These are phyloP conservation scores for Eubasilissa regina DNA, from an alignment of 1,140 invertebrate species.

Conservation along the genomic window DNA sequence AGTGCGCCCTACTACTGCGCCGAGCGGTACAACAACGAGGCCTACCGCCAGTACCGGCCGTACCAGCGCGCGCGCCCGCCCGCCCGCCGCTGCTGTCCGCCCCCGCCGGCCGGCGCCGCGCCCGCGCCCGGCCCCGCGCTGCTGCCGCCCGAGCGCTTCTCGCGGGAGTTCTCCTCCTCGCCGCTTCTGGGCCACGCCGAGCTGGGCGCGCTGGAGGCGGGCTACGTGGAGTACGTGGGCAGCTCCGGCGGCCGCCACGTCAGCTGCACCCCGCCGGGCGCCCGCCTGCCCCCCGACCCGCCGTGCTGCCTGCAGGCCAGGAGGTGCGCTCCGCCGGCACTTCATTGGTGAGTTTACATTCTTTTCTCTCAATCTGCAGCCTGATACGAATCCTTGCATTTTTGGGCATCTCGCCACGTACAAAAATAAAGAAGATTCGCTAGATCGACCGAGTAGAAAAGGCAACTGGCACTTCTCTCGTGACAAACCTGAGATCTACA, in stretches of 20 bases:
- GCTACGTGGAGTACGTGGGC: slow-evolving; percentile 74
- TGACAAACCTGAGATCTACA: no score
- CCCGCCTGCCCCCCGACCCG: slow-evolving; percentile 67
- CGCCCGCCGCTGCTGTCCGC: slow-evolving; percentile 70
- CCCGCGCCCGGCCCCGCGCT: slow-evolving; percentile 68
- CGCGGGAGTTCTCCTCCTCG: slow-evolving; percentile 68
- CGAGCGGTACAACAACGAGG: slow-evolving; percentile 67
- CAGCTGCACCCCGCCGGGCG: slow-evolving; percentile 73
- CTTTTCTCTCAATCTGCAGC: no score
- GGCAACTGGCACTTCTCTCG: no score
- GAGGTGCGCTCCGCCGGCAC: slow-evolving; percentile 70
- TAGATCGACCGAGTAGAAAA: no score
- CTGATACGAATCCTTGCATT: no score
- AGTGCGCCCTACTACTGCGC: slow-evolving; percentile 70
- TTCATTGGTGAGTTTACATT: slow-evolving; percentile 76
- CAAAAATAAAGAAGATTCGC: no score
- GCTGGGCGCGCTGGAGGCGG: slow-evolving; percentile 64
- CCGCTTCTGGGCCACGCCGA: slow-evolving; percentile 71
- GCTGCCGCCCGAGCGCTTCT: slow-evolving; percentile 62
- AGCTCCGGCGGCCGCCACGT: slow-evolving; percentile 73
- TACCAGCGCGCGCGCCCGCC: slow-evolving; percentile 70
- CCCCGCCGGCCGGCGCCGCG: slow-evolving; percentile 70
- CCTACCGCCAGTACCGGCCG: slow-evolving; percentile 71
- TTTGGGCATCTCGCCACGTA: no score
- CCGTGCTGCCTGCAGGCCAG: slow-evolving; percentile 72